Evolutionary conservation across 2,797 vertebrate species (phyloP), one percentile per base, ranked within the genome.

Genomic region (Hoplostethus atlanticus): DNA sequence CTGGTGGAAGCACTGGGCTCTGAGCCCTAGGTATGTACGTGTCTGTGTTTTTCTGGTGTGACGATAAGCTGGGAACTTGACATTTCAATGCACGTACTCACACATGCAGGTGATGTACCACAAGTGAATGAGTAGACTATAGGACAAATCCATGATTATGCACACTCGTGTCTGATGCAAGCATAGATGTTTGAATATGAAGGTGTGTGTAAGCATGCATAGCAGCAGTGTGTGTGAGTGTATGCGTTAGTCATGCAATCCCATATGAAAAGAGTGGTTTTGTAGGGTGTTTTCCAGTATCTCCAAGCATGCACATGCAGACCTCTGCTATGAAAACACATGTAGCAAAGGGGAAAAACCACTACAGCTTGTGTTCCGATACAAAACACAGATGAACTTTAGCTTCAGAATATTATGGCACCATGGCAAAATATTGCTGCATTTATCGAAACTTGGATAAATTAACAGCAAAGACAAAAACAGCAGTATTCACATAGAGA

Each of bases 181-280:
- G 17, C 21, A 10, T 68, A 4, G 5, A 62, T 66, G 55, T 71
- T 57, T 63, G 16, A 25, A 64, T 74, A 50, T 6, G 17, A 59
- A 68, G 30, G 57, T 76, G 68, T 63, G 61, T 66, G n/a, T 28
- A 11, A 61, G 55, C 15, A 42, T 17, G 68, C 4, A 60, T 59
- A 66, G 48, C 58, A 71, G 64, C 53, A 52, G 62, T 1, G 70
- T 2, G 54, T 2, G 60, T 59, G 31, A 52, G 54, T 64, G 36
- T 51, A 15, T 4, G 53, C 55, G 70, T 83, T 78, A 81, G 64
- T 77, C 70, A 80, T 64, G 63, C 64, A 36, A 6, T 62, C 71
- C 38, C 15, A 71, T 61, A 75, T 28, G 28, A 64, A 50, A 52
- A 55, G 31, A 42, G 31, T 10, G 11, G 4, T 74, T 64, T 46